phyloP scores from a whole-genome alignment of 2,797 vertebrate species.

The Hafferia zeledoni region DNA sequence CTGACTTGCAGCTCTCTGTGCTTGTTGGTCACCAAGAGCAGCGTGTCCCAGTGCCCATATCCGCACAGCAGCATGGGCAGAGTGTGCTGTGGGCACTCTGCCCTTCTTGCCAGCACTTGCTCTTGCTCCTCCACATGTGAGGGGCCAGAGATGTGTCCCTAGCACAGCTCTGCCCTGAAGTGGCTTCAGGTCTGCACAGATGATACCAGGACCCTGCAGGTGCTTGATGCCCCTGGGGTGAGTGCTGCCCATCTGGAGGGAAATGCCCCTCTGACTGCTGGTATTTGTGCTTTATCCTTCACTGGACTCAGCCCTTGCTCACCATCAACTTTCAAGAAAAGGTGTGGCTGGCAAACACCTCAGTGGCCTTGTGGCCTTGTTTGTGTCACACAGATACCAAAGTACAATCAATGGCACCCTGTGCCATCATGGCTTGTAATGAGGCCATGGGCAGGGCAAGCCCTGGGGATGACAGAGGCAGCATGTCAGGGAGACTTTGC shows the following conservation, averaged over 20 bases:
- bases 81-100: not conserved
- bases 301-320: not conserved
- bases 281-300: not conserved
- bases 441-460: not conserved
- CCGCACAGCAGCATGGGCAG: fast-evolving
- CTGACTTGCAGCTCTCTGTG: not conserved
- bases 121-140: not conserved
- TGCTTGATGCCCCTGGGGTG: fast-evolving
- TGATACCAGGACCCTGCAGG: not conserved
- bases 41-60: not conserved
- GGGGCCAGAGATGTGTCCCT: not conserved
- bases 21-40: not conserved
- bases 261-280: not conserved
- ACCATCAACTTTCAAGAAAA: not conserved
- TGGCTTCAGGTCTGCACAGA: not conserved
- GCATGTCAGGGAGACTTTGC: fast-evolving
- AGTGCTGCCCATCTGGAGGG: not conserved
- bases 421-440: not conserved
- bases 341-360: not conserved
- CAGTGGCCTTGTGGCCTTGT: not conserved
- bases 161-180: not conserved
- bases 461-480: not conserved
- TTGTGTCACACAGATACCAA: fast-evolving
- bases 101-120: not conserved
- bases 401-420: fast-evolving